Conservation (phyloP, 2,888 invertebrate genomes). For the Campoplex nolae region DNA sequence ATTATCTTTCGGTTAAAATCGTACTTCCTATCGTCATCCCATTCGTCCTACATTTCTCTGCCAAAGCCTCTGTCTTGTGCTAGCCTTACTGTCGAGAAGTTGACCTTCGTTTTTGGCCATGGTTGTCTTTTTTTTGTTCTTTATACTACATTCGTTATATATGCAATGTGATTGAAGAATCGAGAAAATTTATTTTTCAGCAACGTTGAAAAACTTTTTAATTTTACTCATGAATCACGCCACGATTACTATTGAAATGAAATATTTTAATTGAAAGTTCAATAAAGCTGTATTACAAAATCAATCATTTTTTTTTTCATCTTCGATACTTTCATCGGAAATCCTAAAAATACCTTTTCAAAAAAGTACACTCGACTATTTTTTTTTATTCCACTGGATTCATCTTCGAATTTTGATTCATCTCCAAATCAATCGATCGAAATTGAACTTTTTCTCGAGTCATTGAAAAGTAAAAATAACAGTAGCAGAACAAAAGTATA, state of each 20-base stretch:
- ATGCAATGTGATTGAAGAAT: conserved; percentile 64
- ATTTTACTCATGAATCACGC: neutral
- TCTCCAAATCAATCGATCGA: neutral
- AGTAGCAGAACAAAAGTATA: neutral
- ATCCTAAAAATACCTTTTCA: neutral
- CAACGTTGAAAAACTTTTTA: neutral
- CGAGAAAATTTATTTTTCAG: conserved; percentile 42
- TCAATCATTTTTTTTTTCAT: neutral
- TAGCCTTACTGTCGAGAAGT: conserved; percentile 93
- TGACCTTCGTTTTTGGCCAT: conserved; percentile 97
- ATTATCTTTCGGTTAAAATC: neutral
- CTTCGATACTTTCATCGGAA: neutral
- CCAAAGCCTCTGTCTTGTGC: conserved; percentile 81
- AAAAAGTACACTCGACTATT: too few relatives aligned
- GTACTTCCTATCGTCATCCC: conserved; percentile 60
- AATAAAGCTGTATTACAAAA: neutral
- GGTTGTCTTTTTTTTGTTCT: conserved; percentile 86
- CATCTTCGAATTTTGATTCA: neutral
- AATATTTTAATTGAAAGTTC: conserved; percentile 4
- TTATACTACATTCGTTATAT: conserved; percentile 72
- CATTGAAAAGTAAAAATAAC: neutral
- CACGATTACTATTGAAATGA: neutral
- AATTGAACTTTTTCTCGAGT: neutral
- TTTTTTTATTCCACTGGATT: neutral
- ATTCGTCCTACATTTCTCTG: conserved; percentile 71